Base-by-base conservation (phyloP, 1,140 invertebrate genomes). In the Plectrocnemia conspersa region DNA sequence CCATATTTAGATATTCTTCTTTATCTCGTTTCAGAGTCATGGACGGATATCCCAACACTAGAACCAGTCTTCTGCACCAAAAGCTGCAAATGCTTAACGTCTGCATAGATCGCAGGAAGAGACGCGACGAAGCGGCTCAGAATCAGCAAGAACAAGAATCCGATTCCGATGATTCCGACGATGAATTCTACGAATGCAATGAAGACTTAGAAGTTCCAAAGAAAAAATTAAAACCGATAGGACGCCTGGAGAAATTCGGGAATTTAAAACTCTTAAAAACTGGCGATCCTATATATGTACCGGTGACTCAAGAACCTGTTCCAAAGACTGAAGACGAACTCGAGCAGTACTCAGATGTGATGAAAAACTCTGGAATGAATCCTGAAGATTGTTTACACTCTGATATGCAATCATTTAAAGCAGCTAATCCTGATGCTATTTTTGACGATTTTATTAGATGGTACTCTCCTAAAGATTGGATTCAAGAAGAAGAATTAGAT, bases 401-500 rank as follows among this genome's bases (percentile, higher is more conserved):
- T 0, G 97, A 99, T 68, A 98, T 98, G 94, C 92, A 98, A 69
- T 91, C 94, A 0, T 98, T 99, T 65, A 98, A 98, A 81, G 95
- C 96, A 2, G 97, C 97, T 0, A 99, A 99, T 80, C 95, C 95
- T 1, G 87, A 85, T 1, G 83, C 85, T 16, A 77, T 82, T n/a
- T 69, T 99, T 13, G 93, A 91, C 68, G 97, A 99, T 70, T 99
- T 99, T 71, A 93, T 99, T 49, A 80, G 92, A 48, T 98, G 94
- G 94, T 97, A 98, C 68, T 98, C 95, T 0, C 97, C 97, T 0
- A 77, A 93, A 32, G 96, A 98, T 69, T 97, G 91, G 88, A 82
- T 91, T 21, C 83, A 88, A 44, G 78, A 82, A 22, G 78, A 80
- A 3, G 49, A 52, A n/a, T 10, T 25, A 7, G 45, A 58, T 24